Conservation (phyloP, 2,113 vertebrate species). For the Oncorhynchus keta region DNA sequence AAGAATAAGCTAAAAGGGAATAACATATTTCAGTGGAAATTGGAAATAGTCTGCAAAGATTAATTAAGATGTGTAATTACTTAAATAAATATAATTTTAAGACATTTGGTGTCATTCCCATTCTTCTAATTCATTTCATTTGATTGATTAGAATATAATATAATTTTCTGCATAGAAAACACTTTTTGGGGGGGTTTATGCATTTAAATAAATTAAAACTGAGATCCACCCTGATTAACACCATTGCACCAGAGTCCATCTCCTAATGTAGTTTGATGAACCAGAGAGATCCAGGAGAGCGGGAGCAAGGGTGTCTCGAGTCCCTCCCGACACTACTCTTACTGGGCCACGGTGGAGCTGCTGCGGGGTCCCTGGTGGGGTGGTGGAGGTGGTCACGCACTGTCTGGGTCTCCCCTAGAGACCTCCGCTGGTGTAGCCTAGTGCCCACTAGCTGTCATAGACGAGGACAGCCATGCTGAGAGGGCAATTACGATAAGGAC, state of each 20-base stretch:
- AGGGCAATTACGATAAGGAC: slow-evolving; percentile 71
- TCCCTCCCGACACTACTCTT: slow-evolving; percentile 1
- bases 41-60: not conserved
- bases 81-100: not conserved
- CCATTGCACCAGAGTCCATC: not conserved
- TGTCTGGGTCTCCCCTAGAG: slow-evolving; percentile 49
- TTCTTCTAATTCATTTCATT: not conserved
- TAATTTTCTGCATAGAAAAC: not conserved
- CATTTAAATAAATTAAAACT: not conserved
- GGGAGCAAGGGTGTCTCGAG: not conserved
- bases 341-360: slow-evolving; percentile 59
- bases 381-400: slow-evolving; percentile 40
- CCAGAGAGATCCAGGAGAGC: not conserved
- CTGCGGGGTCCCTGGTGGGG: not conserved
- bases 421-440: slow-evolving; percentile 55
- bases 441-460: not conserved
- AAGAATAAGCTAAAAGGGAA: no score
- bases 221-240: not conserved
- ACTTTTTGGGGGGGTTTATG: not conserved
- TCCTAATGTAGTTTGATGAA: not conserved
- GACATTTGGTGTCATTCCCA: not conserved
- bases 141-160: not conserved
- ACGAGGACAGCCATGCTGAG: slow-evolving; percentile 56
- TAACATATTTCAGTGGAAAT: no score
- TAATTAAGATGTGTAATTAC: not conserved